Evolutionary conservation across 2,797 vertebrate genomes (phyloP).

Genomic region (Echiichthys vipera): DNA sequence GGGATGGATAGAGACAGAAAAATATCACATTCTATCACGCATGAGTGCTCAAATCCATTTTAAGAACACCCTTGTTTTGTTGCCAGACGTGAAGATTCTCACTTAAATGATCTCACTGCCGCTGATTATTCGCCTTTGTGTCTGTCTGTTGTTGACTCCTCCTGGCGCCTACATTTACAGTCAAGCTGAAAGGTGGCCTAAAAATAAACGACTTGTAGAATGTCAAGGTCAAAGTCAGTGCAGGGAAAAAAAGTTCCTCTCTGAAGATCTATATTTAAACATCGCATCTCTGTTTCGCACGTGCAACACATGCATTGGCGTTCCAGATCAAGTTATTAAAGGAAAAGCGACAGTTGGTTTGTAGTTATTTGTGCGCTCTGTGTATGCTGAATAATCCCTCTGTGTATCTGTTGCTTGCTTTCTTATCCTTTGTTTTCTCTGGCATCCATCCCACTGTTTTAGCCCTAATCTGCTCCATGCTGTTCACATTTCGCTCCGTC

Average conservation of each 20-base stretch:
- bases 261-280: constrained; percentile 62
- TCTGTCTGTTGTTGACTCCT: constrained; percentile 65
- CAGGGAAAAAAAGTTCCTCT: constrained; percentile 16
- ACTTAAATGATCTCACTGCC: constrained; percentile 37
- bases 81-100: constrained; percentile 70
- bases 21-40: constrained; percentile 20
- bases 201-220: constrained; percentile 63
- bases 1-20: neutral
- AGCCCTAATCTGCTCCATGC: constrained; percentile 73
- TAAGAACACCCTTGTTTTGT: constrained; percentile 38
- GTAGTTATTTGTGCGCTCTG: constrained; percentile 69
- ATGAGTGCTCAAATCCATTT: constrained; percentile 49
- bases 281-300: constrained; percentile 28
- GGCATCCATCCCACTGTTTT: constrained; percentile 59
- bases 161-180: constrained; percentile 54
- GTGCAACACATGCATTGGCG: constrained; percentile 33
- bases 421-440: constrained; percentile 64
- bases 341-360: constrained; percentile 74
- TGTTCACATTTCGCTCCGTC: constrained; percentile 63
- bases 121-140: constrained; percentile 53
- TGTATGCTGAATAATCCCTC: constrained; percentile 69
- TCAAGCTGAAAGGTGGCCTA: constrained; percentile 51
- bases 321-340: constrained; percentile 66
- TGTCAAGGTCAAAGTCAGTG: constrained; percentile 55
- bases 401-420: constrained; percentile 70